A percentile compares a stretch with the other conserved stretches of the same genome.
Conservation (phyloP, 2,113 vertebrate genomes). For the Scomber japonicus region DNA sequence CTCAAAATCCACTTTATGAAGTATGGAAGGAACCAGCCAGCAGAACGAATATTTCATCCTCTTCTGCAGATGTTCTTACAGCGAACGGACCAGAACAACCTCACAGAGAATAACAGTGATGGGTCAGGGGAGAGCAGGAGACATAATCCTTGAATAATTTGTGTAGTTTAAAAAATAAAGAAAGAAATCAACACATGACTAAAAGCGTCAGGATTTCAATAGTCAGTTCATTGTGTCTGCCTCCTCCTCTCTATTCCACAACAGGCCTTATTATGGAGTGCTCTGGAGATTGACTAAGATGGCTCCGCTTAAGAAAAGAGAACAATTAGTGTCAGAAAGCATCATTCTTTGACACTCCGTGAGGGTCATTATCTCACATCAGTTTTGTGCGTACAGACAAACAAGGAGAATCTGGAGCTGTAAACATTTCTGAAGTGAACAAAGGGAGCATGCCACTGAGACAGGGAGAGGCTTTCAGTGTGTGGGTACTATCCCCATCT, state of each 20-base stretch:
- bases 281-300: slow-evolving; percentile 56
- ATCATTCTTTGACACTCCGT: slow-evolving; percentile 48
- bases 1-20: slow-evolving; percentile 61
- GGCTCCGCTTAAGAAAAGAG: slow-evolving; percentile 58
- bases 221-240: slow-evolving; percentile 23
- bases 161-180: neutral
- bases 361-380: slow-evolving; percentile 59
- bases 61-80: slow-evolving; percentile 22
- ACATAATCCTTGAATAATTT: slow-evolving; percentile 39
- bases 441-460: slow-evolving; percentile 20
- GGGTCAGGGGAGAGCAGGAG: slow-evolving; percentile 17
- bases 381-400: slow-evolving; percentile 53
- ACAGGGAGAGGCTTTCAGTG: neutral
- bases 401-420: slow-evolving; percentile 31
- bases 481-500: neutral
- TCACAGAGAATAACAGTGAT: neutral
- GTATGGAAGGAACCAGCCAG: slow-evolving; percentile 42
- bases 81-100: slow-evolving; percentile 10
- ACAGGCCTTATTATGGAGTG: slow-evolving; percentile 49
- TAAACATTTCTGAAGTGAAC: slow-evolving; percentile 46
- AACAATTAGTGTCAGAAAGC: slow-evolving; percentile 75
- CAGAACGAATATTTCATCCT: slow-evolving; percentile 13
- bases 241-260: slow-evolving; percentile 9
- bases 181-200: slow-evolving; percentile 42
- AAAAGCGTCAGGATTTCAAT: slow-evolving; percentile 38